phyloP scores from a whole-genome alignment of 2,113 vertebrate genomes.

The Cisticola juncidis region DNA sequence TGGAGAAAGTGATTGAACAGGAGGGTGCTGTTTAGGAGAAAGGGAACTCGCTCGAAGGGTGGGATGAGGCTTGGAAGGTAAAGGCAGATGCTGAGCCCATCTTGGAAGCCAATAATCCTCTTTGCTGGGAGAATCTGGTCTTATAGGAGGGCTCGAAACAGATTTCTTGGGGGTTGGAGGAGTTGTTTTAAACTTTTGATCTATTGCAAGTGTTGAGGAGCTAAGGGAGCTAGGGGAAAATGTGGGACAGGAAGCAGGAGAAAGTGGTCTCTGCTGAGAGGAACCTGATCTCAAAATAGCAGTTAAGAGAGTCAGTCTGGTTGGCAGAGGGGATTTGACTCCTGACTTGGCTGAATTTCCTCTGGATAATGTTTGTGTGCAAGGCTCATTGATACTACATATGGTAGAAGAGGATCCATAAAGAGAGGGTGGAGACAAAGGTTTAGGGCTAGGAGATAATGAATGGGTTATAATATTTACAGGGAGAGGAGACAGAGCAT shows the following conservation, averaged over 20 bases:
- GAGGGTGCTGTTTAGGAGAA: slow-evolving; percentile 4
- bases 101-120: slow-evolving; percentile 21
- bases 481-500: slow-evolving; percentile 78
- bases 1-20: background rate
- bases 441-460: slow-evolving; percentile 84
- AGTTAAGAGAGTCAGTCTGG: slow-evolving; percentile 89
- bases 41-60: background rate
- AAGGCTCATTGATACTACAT: slow-evolving; percentile 70
- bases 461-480: slow-evolving; percentile 77
- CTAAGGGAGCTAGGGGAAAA: slow-evolving; percentile 79
- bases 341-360: slow-evolving; percentile 51
- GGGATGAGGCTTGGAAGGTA: background rate
- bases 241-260: slow-evolving; percentile 76
- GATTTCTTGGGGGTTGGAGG: slow-evolving; percentile 62
- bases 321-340: slow-evolving; percentile 76
- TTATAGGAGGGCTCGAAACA: slow-evolving; percentile 58
- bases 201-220: slow-evolving; percentile 67
- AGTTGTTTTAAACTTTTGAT: slow-evolving; percentile 63
- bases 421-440: slow-evolving; percentile 73
- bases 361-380: slow-evolving; percentile 63
- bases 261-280: slow-evolving; percentile 58
- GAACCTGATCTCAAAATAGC: slow-evolving; percentile 89
- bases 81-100: background rate
- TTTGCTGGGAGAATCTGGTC: slow-evolving; percentile 15
- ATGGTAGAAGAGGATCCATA: slow-evolving; percentile 76